Percentiles rank a stretch among this genome's conserved stretches.
Evolutionary conservation across 1,140 invertebrate genomes (phyloP).

Genomic region (Pollicipes pollicipes): DNA sequence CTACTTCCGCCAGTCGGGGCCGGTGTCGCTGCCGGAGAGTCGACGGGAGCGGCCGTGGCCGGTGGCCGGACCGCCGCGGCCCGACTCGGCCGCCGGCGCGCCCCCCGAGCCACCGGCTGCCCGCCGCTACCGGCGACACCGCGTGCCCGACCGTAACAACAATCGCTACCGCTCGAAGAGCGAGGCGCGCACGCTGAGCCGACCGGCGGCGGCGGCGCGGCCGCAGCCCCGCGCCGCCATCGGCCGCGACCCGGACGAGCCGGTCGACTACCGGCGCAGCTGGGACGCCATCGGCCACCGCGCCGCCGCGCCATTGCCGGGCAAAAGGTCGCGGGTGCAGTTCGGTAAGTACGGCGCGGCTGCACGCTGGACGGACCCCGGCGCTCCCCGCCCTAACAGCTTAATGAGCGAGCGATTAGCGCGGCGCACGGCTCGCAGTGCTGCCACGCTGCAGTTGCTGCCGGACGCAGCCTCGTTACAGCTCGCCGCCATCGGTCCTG

Average conservation of each 20-base stretch:
- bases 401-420: no score
- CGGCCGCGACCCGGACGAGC: not conserved
- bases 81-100: no score
- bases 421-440: no score
- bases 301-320: no score
- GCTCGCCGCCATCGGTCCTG: no score
- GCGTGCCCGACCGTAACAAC: not conserved
- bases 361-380: no score
- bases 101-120: not conserved
- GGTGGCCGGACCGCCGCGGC: no score
- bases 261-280: not conserved
- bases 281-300: not conserved
- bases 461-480: no score
- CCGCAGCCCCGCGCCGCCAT: no score
- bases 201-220: no score
- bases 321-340: not conserved
- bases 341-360: conserved; percentile 1
- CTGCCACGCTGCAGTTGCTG: no score
- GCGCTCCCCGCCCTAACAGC: no score
- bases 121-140: not conserved
- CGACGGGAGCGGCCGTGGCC: not conserved
- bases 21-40: not conserved
- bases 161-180: not conserved
- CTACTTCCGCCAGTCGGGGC: not conserved
- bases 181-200: not conserved